Evolutionary conservation across 1,140 invertebrate species (phyloP).

Genomic region (Papilio aristodemus): DNA sequence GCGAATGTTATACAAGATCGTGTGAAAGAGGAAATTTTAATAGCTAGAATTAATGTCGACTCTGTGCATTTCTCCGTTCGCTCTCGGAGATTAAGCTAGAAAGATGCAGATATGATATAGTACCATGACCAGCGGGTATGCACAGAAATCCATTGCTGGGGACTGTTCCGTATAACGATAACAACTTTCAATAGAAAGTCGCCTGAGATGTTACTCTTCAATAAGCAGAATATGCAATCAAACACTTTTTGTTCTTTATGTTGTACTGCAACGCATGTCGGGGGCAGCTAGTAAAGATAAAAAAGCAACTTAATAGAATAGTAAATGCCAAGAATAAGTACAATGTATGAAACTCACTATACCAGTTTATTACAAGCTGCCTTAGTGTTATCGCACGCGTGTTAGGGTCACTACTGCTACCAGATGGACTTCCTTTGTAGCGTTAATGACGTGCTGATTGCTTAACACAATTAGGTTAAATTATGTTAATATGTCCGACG

Average conservation of each 20-base stretch:
- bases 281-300: too few relatives aligned
- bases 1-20: not conserved
- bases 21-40: conserved; percentile 9
- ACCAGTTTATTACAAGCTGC: not conserved
- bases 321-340: not conserved
- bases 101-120: not conserved
- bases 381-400: not conserved
- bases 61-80: not conserved
- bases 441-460: conserved; percentile 16
- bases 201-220: not conserved
- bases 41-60: conserved; percentile 1
- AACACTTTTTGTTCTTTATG: too few relatives aligned
- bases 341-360: not conserved
- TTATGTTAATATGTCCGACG: not conserved
- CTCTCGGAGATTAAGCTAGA: not conserved
- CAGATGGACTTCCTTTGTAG: conserved; percentile 12
- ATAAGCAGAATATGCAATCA: too few relatives aligned
- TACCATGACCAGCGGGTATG: not conserved
- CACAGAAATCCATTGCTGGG: not conserved
- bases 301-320: too few relatives aligned
- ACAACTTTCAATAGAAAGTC: not conserved
- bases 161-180: not conserved
- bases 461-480: conserved; percentile 5
- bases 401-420: not conserved
- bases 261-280: too few relatives aligned